Percentiles rank a stretch among this genome's conserved stretches.
phyloP scores from a whole-genome alignment of 1,140 invertebrate species.

The Ectropis grisescens region DNA sequence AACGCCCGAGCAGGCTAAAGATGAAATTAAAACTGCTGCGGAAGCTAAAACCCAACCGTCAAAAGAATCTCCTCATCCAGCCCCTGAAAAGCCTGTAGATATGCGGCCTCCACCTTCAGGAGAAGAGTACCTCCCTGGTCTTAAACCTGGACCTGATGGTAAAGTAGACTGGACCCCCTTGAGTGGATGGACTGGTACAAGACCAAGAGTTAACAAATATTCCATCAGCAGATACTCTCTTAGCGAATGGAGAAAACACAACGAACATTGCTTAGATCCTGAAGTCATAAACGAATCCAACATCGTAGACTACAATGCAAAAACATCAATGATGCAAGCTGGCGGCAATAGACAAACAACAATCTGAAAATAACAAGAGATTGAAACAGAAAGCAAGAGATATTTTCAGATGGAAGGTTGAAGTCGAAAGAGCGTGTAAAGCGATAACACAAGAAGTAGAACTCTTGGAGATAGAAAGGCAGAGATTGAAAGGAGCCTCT shows the following conservation, averaged over 20 bases:
- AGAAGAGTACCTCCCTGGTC: constrained; percentile 54
- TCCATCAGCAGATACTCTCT: constrained; percentile 78
- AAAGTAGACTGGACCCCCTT: constrained; percentile 78
- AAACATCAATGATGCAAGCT: constrained; percentile 72
- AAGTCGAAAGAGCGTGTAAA: constrained; percentile 75
- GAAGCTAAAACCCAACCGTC: constrained; percentile 12
- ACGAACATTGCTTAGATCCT: constrained; percentile 71
- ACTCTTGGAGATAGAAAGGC: constrained; percentile 74
- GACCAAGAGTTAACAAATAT: constrained; percentile 81
- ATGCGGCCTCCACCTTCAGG: constrained; percentile 12
- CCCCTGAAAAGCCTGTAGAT: constrained; percentile 10
- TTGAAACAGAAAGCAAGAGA: constrained; percentile 74
- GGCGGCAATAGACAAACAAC: constrained; percentile 74
- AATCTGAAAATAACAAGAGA: constrained; percentile 74
- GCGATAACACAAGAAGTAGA: constrained; percentile 78
- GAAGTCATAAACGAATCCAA: constrained; percentile 55
- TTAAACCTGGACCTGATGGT: constrained; percentile 79
- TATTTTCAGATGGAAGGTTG: constrained; percentile 78
- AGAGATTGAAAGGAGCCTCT: constrained; percentile 75
- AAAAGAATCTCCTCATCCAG: constrained; percentile 3
- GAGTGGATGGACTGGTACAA: constrained; percentile 75
- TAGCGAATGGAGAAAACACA: constrained; percentile 77
- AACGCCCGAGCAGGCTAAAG: constrained; percentile 27
- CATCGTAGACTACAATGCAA: constrained; percentile 70
- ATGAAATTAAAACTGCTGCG: constrained; percentile 29